phyloP scores from a whole-genome alignment of 2,888 invertebrate species.

The Mylabris sibirica region DNA sequence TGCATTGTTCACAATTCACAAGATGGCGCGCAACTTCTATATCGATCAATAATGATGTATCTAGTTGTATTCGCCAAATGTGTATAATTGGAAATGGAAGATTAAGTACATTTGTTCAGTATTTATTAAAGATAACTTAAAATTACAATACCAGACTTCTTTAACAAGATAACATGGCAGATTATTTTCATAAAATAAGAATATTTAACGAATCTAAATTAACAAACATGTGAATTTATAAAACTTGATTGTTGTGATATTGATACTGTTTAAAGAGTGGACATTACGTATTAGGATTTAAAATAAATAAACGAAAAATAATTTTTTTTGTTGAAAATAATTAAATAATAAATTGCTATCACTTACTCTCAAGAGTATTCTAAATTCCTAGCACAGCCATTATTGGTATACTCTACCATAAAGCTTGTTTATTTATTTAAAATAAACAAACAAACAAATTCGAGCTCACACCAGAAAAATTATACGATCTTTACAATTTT shows the following conservation, averaged over 20 bases:
- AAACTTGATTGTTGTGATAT: slow-evolving; percentile 8
- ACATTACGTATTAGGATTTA: background rate
- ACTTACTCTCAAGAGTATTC: slow-evolving; percentile 34
- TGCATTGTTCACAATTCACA: too few species aligned
- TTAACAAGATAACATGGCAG: background rate
- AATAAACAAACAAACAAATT: background rate
- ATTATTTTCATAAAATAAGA: background rate
- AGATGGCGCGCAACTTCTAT: too few species aligned
- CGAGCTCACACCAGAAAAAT: background rate
- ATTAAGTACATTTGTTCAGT: background rate
- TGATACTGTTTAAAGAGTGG: background rate
- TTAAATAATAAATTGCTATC: slow-evolving; percentile 13
- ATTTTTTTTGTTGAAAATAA: background rate
- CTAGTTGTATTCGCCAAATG: too few species aligned
- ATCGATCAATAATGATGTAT: too few species aligned
- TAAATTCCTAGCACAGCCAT: slow-evolving; percentile 38
- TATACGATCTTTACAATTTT: background rate
- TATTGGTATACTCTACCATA: slow-evolving; percentile 36
- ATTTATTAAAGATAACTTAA: background rate
- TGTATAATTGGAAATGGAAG: background rate
- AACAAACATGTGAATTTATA: background rate
- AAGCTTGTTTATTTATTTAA: slow-evolving; percentile 23
- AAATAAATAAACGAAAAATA: background rate
- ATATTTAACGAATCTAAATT: background rate
- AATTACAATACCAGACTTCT: background rate